phyloP scores from a whole-genome alignment of 30 jellyfish, hydroid and myxozoan species.

The Aurelia aurita complex sp. Pacific region DNA sequence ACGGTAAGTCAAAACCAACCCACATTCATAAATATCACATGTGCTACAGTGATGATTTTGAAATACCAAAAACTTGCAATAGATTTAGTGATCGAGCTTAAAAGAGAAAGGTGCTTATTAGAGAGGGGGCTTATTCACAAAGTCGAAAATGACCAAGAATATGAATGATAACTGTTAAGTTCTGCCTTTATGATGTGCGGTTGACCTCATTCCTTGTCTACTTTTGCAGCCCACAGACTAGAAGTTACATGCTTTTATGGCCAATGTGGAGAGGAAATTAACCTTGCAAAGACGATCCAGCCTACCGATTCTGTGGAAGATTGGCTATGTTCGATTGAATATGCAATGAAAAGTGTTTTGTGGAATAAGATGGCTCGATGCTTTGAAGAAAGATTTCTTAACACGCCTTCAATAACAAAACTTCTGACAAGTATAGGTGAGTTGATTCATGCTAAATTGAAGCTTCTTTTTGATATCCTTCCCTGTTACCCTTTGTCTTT shows the following conservation, averaged over 20 bases:
- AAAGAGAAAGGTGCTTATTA: too few relatives aligned
- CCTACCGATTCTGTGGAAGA: conserved; percentile 47
- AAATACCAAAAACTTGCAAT: too few relatives aligned
- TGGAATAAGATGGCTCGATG: conserved; percentile 61
- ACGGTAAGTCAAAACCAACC: conserved; percentile 43
- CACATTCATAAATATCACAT: too few relatives aligned
- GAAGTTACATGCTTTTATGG: conserved; percentile 70
- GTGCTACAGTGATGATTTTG: too few relatives aligned
- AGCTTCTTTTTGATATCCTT: too few relatives aligned
- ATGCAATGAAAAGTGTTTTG: conserved; percentile 52
- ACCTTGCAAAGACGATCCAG: conserved; percentile 29
- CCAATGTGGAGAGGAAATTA: conserved; percentile 69
- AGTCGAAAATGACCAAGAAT: too few relatives aligned
- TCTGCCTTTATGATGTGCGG: too few relatives aligned
- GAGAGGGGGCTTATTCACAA: too few relatives aligned
- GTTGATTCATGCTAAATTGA: background rate
- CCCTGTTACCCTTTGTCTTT: too few relatives aligned
- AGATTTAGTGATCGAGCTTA: too few relatives aligned
- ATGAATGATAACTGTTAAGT: too few relatives aligned
- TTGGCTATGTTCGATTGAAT: conserved; percentile 65
- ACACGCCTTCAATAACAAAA: conserved; percentile 39
- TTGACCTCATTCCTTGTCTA: too few relatives aligned
- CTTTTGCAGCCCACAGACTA: conserved; percentile 64
- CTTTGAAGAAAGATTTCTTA: conserved; percentile 65
- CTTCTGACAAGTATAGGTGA: conserved; percentile 41